phyloP scores from a whole-genome alignment of 2,113 vertebrate species.

The Paramormyrops kingsleyae region DNA sequence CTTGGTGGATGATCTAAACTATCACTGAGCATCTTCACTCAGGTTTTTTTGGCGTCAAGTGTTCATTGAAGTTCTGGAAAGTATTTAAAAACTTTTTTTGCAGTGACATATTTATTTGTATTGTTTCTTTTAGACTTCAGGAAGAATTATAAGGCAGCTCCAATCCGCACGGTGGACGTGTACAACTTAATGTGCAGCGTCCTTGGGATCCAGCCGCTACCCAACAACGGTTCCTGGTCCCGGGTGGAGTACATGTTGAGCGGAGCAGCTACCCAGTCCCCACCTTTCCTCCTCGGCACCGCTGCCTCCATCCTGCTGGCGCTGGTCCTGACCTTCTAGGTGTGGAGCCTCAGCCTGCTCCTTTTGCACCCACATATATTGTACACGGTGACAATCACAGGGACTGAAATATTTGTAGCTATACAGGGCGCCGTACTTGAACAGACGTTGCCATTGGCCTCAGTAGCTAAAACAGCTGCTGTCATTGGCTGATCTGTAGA shows the following conservation, averaged over 20 bases:
- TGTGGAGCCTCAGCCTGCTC: conserved; percentile 9
- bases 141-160: conserved; percentile 65
- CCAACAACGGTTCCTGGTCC: conserved; percentile 95
- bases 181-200: conserved; percentile 87
- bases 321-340: conserved; percentile 3
- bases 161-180: conserved; percentile 79
- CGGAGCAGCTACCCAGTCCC: conserved; percentile 3
- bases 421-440: background rate
- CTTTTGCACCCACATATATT: conserved; percentile 32
- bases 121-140: conserved; percentile 74
- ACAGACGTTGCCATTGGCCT: background rate
- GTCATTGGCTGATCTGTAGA: background rate
- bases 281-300: background rate
- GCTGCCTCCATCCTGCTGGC: conserved; percentile 40
- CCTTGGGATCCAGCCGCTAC: conserved; percentile 67
- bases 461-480: background rate
- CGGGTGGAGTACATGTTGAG: conserved; percentile 50
- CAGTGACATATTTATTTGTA: background rate
- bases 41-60: background rate
- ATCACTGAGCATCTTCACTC: background rate
- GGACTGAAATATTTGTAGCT: background rate
- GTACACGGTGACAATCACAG: background rate
- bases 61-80: background rate
- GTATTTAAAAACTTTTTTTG: background rate
- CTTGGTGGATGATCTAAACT: background rate